Evolutionary conservation across 1,140 invertebrate species (phyloP), one percentile per base, ranked within the genome.

Genomic region (Araneus ventricosus): DNA sequence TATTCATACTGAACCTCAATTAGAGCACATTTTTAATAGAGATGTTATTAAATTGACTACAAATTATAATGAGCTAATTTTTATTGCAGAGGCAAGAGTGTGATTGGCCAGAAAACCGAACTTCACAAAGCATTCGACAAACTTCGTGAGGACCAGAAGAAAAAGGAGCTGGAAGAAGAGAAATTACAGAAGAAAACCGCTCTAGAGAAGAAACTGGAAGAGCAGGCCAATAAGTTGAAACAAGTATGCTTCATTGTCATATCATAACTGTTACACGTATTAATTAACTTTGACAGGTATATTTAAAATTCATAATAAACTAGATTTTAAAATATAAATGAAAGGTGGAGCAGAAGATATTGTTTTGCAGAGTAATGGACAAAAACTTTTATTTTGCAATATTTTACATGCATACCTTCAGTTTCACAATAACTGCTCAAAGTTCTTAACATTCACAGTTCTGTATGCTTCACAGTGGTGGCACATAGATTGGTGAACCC

Each of bases 41-140:
- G 4, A 24, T n/a, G n/a, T n/a, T 61, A 22, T 6, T 24, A 24
- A 61, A 61, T 0, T n/a, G 20, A 61, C 17, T 61, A 0, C 22
- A 61, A 61, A 7, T 24, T 27, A n/a, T n/a, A 63, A 0, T 1
- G 24, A 61, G 6, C 59, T 24, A 22, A 37, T 82, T 24, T 30
- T n/a, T 52, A 27, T 96, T 97, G 27, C 96, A 99, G 98, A 95
- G 98, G 98, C 79, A 98, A 97, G 95, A 98, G 97, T 96, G 98
- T 99, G 67, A 96, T 99, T 75, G 98, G 98, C 95, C 97, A 98
- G 95, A 98, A 98, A 96, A 97, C 97, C 93, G 98, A 98, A 96
- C 96, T 98, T 90, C 97, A 98, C 95, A 97, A 97, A 95, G 98
- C 97, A 70, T 96, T 99, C 95, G 97, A 98, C 94, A 98, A 97